Conservation (phyloP, 2,888 invertebrate genomes). For the Lycia hirtaria region DNA sequence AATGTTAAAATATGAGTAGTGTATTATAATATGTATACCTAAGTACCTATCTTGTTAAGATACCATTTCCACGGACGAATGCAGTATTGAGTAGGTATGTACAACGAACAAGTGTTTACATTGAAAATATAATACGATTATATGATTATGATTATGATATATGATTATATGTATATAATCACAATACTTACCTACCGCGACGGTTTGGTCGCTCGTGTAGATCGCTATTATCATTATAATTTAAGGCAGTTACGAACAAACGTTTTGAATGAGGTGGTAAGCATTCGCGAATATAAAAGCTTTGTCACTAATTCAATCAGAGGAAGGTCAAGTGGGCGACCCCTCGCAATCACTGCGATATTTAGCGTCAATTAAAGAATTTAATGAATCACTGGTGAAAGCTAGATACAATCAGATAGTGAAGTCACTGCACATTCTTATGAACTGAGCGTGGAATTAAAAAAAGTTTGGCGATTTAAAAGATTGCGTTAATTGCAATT, state of each 20-base stretch:
- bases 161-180: neutral
- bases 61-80: neutral
- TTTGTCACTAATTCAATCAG: slow-evolving; percentile 67
- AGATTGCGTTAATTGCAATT: too few relatives aligned
- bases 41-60: neutral
- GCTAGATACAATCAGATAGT: slow-evolving; percentile 68
- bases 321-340: slow-evolving; percentile 68
- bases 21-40: too few relatives aligned
- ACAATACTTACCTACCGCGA: neutral
- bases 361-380: slow-evolving; percentile 76
- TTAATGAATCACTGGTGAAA: slow-evolving; percentile 79
- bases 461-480: slow-evolving; percentile 9
- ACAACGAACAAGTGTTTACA: too few relatives aligned
- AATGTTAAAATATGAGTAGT: slow-evolving; percentile 9
- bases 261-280: slow-evolving; percentile 6
- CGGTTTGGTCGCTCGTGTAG: neutral
- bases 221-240: slow-evolving; percentile 10
- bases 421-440: slow-evolving; percentile 51
- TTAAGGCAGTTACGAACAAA: slow-evolving; percentile 21
- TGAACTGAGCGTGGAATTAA: slow-evolving; percentile 36
- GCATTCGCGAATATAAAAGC: slow-evolving; percentile 48
- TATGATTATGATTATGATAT: too few relatives aligned
- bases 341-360: slow-evolving; percentile 64
- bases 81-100: neutral
- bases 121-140: too few relatives aligned